phyloP scores from a whole-genome alignment of 2,888 invertebrate species.

The Gryllus longicercus region DNA sequence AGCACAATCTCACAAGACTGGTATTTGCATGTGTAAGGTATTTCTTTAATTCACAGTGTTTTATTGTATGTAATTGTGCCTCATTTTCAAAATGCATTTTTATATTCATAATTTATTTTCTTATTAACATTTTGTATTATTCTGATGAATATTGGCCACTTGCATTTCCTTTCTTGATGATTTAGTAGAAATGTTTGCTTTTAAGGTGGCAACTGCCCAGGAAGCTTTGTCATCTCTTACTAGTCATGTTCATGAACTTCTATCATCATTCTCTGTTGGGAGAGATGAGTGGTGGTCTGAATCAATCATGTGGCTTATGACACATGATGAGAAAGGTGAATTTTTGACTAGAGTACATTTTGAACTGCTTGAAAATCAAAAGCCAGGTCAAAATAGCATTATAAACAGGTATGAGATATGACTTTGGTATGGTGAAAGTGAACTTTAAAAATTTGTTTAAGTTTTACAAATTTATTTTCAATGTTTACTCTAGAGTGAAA shows the following conservation, averaged over 20 bases:
- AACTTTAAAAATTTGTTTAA: neutral
- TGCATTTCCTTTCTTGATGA: too few species aligned
- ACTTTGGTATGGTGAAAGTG: neutral
- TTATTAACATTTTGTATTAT: too few species aligned
- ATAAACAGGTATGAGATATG: conserved; percentile 21
- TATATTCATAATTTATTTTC: too few species aligned
- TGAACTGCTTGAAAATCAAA: conserved; percentile 27
- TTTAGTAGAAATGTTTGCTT: too few species aligned
- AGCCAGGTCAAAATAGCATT: conserved; percentile 26
- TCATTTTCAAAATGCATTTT: too few species aligned
- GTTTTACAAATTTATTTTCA: too few species aligned
- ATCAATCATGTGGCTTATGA: conserved; percentile 24
- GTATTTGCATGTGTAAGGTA: too few species aligned
- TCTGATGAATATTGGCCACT: too few species aligned
- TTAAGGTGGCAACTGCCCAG: conserved; percentile 32
- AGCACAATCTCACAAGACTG: too few species aligned
- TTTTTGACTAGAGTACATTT: conserved; percentile 25
- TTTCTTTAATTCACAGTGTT: too few species aligned
- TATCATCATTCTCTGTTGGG: conserved; percentile 37
- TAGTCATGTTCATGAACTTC: conserved; percentile 37
- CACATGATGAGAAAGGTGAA: conserved; percentile 29
- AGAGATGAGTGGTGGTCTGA: conserved; percentile 31
- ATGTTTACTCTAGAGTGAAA: conserved; percentile 18
- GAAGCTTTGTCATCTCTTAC: conserved; percentile 27
- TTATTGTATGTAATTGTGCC: too few species aligned